A percentile compares a stretch with the other conserved stretches of the same genome.
Evolutionary conservation across 2,888 invertebrate genomes (phyloP).

Genomic region (Meteorus colon): DNA sequence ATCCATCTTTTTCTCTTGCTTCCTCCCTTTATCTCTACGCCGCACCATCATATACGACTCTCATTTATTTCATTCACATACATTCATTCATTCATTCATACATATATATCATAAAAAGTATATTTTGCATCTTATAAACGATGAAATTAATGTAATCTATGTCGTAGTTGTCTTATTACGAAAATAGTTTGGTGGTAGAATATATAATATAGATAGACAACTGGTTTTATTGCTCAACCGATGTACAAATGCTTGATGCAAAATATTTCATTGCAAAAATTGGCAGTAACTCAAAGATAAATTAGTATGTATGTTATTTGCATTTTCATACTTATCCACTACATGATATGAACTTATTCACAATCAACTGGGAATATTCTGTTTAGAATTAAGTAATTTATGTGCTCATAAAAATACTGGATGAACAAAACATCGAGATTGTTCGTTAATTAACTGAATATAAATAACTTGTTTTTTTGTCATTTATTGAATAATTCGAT

Average conservation of each 20-base stretch:
- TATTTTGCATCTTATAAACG: neutral
- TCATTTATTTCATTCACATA: neutral
- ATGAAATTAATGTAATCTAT: neutral
- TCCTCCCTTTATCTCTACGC: neutral
- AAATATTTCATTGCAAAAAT: slow-evolving; percentile 5
- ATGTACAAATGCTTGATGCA: neutral
- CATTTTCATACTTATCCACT: neutral
- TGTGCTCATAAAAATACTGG: too few species aligned
- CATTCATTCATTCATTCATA: neutral
- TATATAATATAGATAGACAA: neutral
- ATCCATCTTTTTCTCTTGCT: slow-evolving; percentile 39
- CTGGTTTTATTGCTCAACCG: neutral
- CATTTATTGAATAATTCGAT: too few species aligned
- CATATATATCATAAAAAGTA: neutral
- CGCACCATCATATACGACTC: neutral
- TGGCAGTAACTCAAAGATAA: slow-evolving; percentile 5
- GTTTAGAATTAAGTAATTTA: too few species aligned
- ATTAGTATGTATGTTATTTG: neutral
- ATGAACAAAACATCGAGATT: neutral
- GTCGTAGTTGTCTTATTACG: neutral
- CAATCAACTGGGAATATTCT: neutral
- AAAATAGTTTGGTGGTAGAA: neutral
- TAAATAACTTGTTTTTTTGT: too few species aligned
- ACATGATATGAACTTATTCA: neutral
- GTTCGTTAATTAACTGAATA: too few species aligned